Evolutionary conservation across 2,888 invertebrate species (phyloP).

Genomic region (Steromphala cineraria): DNA sequence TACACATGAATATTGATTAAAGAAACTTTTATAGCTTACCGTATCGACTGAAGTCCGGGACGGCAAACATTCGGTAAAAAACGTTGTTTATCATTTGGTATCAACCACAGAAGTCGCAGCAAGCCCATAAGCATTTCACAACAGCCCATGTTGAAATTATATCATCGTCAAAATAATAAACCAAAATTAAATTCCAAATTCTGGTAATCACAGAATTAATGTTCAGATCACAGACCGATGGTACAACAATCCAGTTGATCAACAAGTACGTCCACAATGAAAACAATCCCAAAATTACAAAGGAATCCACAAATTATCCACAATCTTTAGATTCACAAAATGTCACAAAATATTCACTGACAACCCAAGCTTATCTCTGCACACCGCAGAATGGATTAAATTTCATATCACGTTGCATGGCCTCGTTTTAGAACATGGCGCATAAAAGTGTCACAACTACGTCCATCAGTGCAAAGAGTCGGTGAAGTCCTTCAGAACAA

Average conservation of each 20-base stretch:
- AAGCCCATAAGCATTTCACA: background rate
- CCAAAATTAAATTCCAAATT: background rate
- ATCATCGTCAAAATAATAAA: background rate
- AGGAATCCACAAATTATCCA: too few relatives aligned
- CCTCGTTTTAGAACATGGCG: background rate
- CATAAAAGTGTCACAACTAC: background rate
- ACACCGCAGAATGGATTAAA: background rate
- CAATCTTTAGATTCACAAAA: background rate
- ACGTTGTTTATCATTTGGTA: background rate
- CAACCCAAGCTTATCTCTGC: background rate
- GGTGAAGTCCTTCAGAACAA: background rate
- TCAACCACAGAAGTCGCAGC: background rate
- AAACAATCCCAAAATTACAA: background rate
- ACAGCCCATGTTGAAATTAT: background rate
- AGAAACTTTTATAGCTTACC: background rate
- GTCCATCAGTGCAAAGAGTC: background rate
- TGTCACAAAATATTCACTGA: background rate
- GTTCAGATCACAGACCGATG: too few relatives aligned
- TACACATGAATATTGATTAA: too few relatives aligned
- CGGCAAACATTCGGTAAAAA: background rate
- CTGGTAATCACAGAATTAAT: too few relatives aligned
- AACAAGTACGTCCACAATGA: too few relatives aligned
- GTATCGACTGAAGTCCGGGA: background rate
- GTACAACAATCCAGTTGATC: too few relatives aligned
- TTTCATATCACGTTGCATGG: background rate